Conservation (phyloP, 2,797 vertebrate species). For the Coregonus sp. region DNA sequence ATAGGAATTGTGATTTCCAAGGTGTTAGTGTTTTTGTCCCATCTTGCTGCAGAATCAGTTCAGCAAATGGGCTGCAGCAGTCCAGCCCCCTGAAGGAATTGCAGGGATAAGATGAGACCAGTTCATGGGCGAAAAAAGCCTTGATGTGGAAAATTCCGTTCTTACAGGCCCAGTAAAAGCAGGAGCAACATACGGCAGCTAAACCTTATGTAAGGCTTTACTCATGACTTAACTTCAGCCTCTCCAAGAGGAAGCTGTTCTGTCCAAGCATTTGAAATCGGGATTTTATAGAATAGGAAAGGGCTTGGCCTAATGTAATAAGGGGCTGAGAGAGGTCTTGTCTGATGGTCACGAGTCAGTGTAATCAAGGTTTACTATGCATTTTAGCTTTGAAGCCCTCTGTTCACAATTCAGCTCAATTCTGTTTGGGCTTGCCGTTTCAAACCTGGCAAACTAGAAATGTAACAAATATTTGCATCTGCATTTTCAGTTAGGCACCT, state of each 20-base stretch:
- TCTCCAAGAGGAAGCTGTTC: neutral
- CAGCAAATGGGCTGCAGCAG: neutral
- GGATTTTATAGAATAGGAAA: neutral
- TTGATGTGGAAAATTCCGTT: neutral
- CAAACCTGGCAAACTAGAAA: no score
- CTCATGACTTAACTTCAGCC: conserved; percentile 4
- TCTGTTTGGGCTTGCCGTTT: neutral
- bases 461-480: no score
- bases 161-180: neutral
- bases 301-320: neutral
- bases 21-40: neutral
- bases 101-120: neutral
- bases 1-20: no score
- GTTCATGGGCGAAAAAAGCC: neutral
- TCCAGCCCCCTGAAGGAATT: neutral
- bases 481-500: no score
- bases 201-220: neutral
- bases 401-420: neutral
- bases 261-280: neutral
- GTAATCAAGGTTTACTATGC: neutral
- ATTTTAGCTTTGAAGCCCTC: neutral
- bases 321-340: neutral
- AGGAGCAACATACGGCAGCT: neutral
- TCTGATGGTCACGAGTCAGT: neutral
- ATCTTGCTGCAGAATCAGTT: neutral